A percentile compares a stretch with the other conserved stretches of the same genome.
These are phyloP conservation scores for Toxotes chatareus DNA, from an alignment of 2,113 vertebrate genomes.

Conservation along the genomic window DNA sequence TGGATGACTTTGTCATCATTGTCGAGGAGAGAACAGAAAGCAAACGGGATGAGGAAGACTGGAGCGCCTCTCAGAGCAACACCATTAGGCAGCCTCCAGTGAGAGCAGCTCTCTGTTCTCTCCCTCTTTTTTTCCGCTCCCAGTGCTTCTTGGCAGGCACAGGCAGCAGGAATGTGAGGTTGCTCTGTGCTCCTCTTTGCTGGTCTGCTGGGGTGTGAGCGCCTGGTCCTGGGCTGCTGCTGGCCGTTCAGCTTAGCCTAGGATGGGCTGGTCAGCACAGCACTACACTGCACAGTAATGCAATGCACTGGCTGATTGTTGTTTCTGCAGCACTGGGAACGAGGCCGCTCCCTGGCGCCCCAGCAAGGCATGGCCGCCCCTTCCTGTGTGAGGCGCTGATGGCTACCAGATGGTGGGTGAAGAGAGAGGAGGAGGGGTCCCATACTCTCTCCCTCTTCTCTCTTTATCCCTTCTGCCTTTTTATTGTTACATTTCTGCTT, in stretches of 20 bases:
- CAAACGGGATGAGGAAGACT: slow-evolving; percentile 47
- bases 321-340: slow-evolving; percentile 72
- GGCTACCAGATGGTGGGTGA: slow-evolving; percentile 84
- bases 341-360: slow-evolving; percentile 81
- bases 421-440: slow-evolving; percentile 67
- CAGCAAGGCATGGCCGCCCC: slow-evolving; percentile 77
- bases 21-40: slow-evolving; percentile 38
- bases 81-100: slow-evolving; percentile 63
- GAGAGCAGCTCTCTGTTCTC: slow-evolving; percentile 75
- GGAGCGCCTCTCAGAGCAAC: slow-evolving; percentile 51
- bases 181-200: slow-evolving; percentile 71
- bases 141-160: slow-evolving; percentile 78
- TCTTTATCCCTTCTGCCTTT: slow-evolving; percentile 27
- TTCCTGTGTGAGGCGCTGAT: slow-evolving; percentile 85
- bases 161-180: slow-evolving; percentile 75
- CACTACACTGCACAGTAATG: slow-evolving; percentile 11
- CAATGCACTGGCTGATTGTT: slow-evolving; percentile 70
- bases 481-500: slow-evolving; percentile 6
- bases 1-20: slow-evolving; percentile 55
- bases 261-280: slow-evolving; percentile 44
- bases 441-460: slow-evolving; percentile 20
- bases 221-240: slow-evolving; percentile 49
- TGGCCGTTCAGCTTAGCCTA: slow-evolving; percentile 34
- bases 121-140: slow-evolving; percentile 71
- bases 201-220: slow-evolving; percentile 67